These are phyloP conservation scores for Anagrus nilaparvatae DNA, from an alignment of 1,140 invertebrate species.

Conservation along the genomic window DNA sequence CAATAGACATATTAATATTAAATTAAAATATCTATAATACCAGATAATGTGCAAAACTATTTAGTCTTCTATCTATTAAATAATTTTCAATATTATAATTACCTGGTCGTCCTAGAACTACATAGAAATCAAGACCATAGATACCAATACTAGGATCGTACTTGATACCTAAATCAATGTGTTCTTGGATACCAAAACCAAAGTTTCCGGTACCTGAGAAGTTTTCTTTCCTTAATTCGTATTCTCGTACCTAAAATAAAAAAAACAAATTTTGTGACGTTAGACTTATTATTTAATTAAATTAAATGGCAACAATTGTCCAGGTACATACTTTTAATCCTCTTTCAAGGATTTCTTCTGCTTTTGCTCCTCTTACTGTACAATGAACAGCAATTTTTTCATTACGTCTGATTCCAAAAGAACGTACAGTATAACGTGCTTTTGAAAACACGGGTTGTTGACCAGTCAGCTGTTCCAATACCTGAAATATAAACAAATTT, in stretches of 20 bases:
- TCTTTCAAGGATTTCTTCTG: conserved; percentile 96
- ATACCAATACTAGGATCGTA: conserved; percentile 99
- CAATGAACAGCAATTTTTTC: conserved; percentile 99
- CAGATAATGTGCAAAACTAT: conserved; percentile 27
- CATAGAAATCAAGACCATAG: conserved; percentile 98
- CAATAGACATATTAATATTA: conserved; percentile 19
- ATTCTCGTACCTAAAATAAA: conserved; percentile 90
- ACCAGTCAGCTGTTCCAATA: conserved; percentile 97
- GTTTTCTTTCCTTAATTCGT: conserved; percentile 94
- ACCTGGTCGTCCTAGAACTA: conserved; percentile 93
- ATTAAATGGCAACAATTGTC: background rate
- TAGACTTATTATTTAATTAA: background rate
- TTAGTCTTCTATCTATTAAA: background rate
- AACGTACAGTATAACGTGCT: conserved; percentile 95
- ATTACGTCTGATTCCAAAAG: conserved; percentile 98
- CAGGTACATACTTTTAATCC: conserved; percentile 75
- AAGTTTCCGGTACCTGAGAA: conserved; percentile 98
- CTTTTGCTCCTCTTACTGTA: conserved; percentile 95
- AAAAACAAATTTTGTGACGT: conserved; percentile 10
- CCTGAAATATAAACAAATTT: conserved; percentile 47
- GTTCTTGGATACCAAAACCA: conserved; percentile 99
- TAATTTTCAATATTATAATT: conserved; percentile 21
- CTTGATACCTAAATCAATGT: conserved; percentile 99
- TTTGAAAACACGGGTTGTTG: conserved; percentile 99
- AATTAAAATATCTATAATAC: conserved; percentile 23